Conservation (phyloP, 2,888 invertebrate genomes). For the Scaeva pyrastri region DNA sequence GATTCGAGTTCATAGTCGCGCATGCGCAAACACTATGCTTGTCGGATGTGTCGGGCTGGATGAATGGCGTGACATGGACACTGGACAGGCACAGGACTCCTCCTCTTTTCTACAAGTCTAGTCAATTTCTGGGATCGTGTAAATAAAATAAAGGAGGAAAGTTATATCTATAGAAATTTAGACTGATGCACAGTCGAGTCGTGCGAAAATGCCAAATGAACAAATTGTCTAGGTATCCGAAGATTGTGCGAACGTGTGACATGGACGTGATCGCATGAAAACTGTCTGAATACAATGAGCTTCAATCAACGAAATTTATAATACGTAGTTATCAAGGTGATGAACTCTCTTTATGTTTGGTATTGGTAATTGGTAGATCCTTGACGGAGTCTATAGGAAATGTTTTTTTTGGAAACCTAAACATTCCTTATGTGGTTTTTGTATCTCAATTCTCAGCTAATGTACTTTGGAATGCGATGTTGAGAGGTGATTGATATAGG, state of each 20-base stretch:
- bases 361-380: constrained; percentile 5
- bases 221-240: constrained; percentile 59
- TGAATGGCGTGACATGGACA: constrained; percentile 52
- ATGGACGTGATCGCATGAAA: constrained; percentile 33
- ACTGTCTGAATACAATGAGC: neutral
- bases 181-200: constrained; percentile 42
- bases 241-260: constrained; percentile 42
- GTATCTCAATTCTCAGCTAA: no score
- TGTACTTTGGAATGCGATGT: no score
- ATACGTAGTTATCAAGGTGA: constrained; percentile 28
- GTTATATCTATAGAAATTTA: neutral
- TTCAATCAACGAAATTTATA: constrained; percentile 9
- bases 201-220: constrained; percentile 61
- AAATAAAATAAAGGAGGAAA: constrained; percentile 15
- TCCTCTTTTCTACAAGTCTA: constrained; percentile 20
- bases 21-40: constrained; percentile 52
- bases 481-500: no score
- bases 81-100: constrained; percentile 63
- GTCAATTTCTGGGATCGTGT: neutral
- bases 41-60: constrained; percentile 66
- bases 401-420: no score
- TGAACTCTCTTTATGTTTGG: constrained; percentile 41
- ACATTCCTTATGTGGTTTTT: no score
- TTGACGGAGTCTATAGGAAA: neutral
- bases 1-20: constrained; percentile 32